Percentiles rank a stretch among this genome's conserved stretches.
Conservation (phyloP, 2,797 vertebrate species). For the Esox lucius region DNA sequence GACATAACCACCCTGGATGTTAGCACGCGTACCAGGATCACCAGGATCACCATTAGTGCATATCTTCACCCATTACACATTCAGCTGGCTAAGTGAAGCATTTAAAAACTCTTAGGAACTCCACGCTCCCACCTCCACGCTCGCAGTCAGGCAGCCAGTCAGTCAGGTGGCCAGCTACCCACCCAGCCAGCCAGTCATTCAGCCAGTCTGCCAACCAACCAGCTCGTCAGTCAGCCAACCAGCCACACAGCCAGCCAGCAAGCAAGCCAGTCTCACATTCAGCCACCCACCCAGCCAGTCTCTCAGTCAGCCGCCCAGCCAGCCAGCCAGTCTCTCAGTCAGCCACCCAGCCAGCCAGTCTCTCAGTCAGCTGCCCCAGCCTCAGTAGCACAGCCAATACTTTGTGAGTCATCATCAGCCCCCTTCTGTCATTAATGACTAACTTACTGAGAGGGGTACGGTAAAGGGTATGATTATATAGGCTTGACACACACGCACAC, state of each 20-base stretch:
- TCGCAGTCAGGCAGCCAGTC: too few species aligned
- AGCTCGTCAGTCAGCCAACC: too few species aligned
- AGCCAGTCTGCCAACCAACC: too few species aligned
- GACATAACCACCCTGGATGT: slow-evolving; percentile 26
- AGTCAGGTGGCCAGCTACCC: too few species aligned
- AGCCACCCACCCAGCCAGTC: too few species aligned
- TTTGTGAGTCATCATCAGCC: neutral
- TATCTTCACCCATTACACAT: slow-evolving; percentile 10
- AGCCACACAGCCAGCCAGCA: too few species aligned
- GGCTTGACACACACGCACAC: neutral
- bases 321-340: neutral
- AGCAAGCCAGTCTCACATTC: too few species aligned
- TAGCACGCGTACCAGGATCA: slow-evolving; percentile 22
- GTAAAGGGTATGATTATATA: neutral
- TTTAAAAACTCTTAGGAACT: neutral
- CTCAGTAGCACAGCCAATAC: neutral
- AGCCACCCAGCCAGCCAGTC: neutral
- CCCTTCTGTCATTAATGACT: neutral
- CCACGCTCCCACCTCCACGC: slow-evolving; percentile 1
- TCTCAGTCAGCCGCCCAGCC: too few species aligned
- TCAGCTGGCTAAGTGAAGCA: slow-evolving; percentile 16
- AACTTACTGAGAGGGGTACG: neutral
- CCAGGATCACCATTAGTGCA: neutral
- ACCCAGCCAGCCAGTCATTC: too few species aligned
- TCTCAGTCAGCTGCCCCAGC: too few species aligned